Conservation (phyloP, 2,797 vertebrate species). For the Rhabdophis nuchalis region DNA sequence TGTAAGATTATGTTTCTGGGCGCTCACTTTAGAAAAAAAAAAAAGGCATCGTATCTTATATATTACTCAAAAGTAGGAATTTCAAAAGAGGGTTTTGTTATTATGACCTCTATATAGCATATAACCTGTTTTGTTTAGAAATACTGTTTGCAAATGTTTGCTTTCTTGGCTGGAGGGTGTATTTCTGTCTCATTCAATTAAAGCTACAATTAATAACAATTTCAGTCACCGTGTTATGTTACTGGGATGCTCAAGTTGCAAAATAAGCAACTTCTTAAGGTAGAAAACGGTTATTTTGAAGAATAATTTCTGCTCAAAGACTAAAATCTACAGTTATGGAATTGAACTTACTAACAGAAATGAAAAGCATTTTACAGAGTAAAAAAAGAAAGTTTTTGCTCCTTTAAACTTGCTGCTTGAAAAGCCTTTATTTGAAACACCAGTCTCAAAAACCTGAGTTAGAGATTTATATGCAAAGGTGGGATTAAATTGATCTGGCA, state of each 20-base stretch:
- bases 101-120: too few relatives aligned
- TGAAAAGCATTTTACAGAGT: not conserved
- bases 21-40: not conserved
- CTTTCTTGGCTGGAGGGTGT: not conserved
- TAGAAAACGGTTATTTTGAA: not conserved
- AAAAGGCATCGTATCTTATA: not conserved
- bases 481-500: conserved; percentile 11
- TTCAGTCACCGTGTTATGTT: not conserved
- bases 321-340: not conserved
- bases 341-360: not conserved
- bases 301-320: not conserved
- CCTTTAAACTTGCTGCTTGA: not conserved
- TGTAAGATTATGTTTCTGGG: not conserved
- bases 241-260: not conserved
- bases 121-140: not conserved
- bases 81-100: not conserved
- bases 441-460: not conserved
- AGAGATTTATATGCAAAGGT: conserved; percentile 12
- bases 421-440: conserved; percentile 22
- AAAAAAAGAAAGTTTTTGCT: not conserved
- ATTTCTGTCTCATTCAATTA: not conserved
- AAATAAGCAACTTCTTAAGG: not conserved
- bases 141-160: not conserved
- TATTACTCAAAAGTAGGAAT: not conserved
- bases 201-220: not conserved